Percentiles rank a stretch among this genome's conserved stretches.
phyloP scores from a whole-genome alignment of 1,140 invertebrate genomes.

The Neodiprion fabricii region DNA sequence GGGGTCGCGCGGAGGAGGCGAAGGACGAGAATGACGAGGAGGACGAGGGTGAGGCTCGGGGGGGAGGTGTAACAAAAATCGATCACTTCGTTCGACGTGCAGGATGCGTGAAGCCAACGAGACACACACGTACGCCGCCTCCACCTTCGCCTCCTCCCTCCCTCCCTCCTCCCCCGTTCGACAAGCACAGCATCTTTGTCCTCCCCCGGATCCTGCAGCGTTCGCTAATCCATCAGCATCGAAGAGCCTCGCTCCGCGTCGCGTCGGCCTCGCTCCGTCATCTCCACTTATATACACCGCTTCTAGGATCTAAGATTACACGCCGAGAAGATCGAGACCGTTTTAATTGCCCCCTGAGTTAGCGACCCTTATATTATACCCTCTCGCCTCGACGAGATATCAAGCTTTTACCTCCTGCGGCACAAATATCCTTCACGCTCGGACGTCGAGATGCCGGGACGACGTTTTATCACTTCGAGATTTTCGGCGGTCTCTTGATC shows the following conservation, averaged over 20 bases:
- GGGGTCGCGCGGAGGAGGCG: not conserved
- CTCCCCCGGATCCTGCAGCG: conserved; percentile 10
- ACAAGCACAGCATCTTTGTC: conserved; percentile 21
- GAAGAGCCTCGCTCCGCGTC: not conserved
- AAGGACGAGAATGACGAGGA: too few species aligned
- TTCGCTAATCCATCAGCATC: conserved; percentile 14
- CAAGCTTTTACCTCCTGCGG: too few species aligned
- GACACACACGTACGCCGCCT: conserved; percentile 35
- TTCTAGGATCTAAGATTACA: not conserved
- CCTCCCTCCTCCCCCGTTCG: not conserved
- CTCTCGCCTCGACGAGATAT: too few species aligned
- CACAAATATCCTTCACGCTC: too few species aligned
- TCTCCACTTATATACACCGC: not conserved
- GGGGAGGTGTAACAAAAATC: conserved; percentile 19
- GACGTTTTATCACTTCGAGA: too few species aligned
- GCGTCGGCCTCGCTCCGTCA: conserved; percentile 13
- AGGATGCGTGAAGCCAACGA: conserved; percentile 3
- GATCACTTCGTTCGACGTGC: conserved; percentile 6
- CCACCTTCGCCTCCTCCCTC: not conserved
- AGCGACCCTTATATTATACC: not conserved
- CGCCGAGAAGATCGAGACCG: not conserved
- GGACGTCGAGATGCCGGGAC: too few species aligned
- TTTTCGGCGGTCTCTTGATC: too few species aligned
- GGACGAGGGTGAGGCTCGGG: not conserved
- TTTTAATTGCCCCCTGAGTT: not conserved